phyloP scores from a whole-genome alignment of 2,113 vertebrate genomes.

The Daubentonia madagascariensis region DNA sequence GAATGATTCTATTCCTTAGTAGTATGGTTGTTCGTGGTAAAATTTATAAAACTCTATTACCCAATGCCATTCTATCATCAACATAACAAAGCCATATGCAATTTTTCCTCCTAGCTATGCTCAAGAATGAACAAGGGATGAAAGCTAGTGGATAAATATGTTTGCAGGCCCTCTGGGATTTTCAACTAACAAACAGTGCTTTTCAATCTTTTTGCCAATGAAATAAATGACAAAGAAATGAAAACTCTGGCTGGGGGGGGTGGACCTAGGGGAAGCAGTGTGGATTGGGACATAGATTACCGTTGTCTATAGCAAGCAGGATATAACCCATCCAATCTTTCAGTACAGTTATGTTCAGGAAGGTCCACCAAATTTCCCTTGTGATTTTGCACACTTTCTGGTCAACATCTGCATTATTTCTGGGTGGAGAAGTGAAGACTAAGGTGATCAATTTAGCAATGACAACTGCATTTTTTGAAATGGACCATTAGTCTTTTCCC shows the following conservation, averaged over 20 bases:
- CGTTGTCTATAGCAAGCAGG: neutral
- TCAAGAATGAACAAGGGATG: neutral
- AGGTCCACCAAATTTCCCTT: neutral
- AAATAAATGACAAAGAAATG: neutral
- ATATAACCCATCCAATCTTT: neutral
- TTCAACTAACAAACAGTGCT: neutral
- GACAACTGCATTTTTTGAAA: neutral
- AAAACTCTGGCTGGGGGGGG: neutral
- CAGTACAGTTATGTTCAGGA: neutral
- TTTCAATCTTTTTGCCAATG: neutral
- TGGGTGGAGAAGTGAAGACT: neutral
- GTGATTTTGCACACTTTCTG: neutral
- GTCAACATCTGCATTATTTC: neutral
- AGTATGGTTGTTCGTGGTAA: neutral
- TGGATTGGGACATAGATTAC: fast-evolving
- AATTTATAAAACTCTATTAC: neutral
- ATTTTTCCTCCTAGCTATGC: neutral
- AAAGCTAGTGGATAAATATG: neutral
- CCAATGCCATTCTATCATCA: neutral
- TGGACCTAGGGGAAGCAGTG: fast-evolving
- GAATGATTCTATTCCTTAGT: neutral
- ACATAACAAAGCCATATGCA: neutral
- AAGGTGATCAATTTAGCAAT: neutral
- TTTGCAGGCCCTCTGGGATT: neutral
- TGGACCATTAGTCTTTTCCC: neutral